A percentile compares a stretch with the other conserved stretches of the same genome.
phyloP scores from a whole-genome alignment of 2,797 vertebrate species.

The Champsocephalus gunnari region DNA sequence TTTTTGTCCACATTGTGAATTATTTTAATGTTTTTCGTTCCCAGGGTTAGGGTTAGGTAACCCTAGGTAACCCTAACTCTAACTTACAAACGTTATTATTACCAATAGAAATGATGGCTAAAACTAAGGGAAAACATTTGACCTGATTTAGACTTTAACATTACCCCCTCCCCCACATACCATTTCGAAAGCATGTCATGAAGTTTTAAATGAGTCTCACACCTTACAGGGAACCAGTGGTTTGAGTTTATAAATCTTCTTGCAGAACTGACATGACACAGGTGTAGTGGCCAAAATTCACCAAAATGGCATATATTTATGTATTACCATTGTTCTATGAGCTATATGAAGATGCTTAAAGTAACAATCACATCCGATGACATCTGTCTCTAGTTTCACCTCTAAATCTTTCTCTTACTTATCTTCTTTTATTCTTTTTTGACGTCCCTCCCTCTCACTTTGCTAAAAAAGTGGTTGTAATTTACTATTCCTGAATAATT shows the following conservation, averaged over 20 bases:
- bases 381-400: conserved; percentile 10
- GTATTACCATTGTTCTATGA: neutral
- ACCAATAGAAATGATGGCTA: neutral
- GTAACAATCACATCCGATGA: conserved; percentile 9
- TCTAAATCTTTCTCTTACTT: conserved; percentile 14
- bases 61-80: too few species aligned
- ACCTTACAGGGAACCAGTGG: neutral
- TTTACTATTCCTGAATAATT: conserved; percentile 97
- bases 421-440: conserved; percentile 15
- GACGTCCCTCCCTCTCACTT: neutral
- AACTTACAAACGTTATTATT: neutral
- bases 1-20: neutral
- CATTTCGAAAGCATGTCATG: neutral
- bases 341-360: conserved; percentile 8
- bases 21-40: neutral
- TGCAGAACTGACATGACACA: conserved; percentile 3
- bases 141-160: neutral
- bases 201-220: conserved; percentile 1
- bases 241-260: conserved; percentile 5
- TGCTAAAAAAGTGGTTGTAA: conserved; percentile 71
- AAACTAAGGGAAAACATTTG: neutral
- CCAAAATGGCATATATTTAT: conserved; percentile 12
- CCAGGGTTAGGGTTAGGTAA: neutral
- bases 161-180: neutral
- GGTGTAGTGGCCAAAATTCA: neutral